A percentile compares a stretch with the other conserved stretches of the same genome.
phyloP scores from a whole-genome alignment of 2,888 invertebrate species.

The Lissonota sp. region DNA sequence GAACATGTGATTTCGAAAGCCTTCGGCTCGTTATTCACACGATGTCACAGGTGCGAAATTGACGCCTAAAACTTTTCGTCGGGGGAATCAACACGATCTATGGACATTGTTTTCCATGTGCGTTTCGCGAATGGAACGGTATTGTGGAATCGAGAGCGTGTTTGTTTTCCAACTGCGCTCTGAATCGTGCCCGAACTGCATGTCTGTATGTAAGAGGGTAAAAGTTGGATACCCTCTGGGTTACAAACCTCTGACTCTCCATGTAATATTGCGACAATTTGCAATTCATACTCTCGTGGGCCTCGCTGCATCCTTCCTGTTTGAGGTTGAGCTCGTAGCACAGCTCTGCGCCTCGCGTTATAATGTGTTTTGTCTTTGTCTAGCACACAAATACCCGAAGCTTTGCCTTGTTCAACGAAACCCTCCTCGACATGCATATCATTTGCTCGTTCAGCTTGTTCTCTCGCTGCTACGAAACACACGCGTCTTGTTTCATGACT shows the following conservation, averaged over 20 bases:
- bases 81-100: constrained; percentile 18
- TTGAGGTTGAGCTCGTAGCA: background rate
- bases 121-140: constrained; percentile 33
- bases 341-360: constrained; percentile 11
- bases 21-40: constrained; percentile 36
- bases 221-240: constrained; percentile 55
- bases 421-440: constrained; percentile 42
- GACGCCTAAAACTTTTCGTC: constrained; percentile 29
- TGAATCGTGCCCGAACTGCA: constrained; percentile 29
- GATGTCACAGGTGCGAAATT: background rate
- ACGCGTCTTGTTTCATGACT: constrained; percentile 41
- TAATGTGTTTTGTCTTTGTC: constrained; percentile 30
- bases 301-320: constrained; percentile 35
- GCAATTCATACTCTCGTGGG: constrained; percentile 65
- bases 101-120: constrained; percentile 11
- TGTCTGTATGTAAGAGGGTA: constrained; percentile 26
- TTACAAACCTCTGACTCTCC: constrained; percentile 47
- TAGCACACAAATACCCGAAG: constrained; percentile 7
- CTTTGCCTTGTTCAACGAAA: constrained; percentile 39
- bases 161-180: constrained; percentile 42
- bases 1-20: background rate
- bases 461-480: constrained; percentile 7
- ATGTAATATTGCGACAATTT: constrained; percentile 64
- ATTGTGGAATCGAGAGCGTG: background rate
- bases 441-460: constrained; percentile 29